Evolutionary conservation across 2,888 invertebrate species (phyloP).

Genomic region (Chorisops tibialis): DNA sequence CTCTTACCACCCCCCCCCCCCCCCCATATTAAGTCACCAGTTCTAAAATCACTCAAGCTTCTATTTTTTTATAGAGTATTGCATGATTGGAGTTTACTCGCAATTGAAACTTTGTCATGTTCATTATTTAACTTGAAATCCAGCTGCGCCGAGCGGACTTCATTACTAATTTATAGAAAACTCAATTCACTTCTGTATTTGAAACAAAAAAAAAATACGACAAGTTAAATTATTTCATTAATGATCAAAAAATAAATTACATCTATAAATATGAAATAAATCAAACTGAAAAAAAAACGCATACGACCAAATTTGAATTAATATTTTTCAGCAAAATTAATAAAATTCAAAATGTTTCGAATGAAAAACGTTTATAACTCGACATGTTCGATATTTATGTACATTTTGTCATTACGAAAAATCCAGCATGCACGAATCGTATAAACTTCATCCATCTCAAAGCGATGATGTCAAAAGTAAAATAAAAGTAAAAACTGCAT

Average conservation of each 20-base stretch:
- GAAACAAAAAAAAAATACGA: no score
- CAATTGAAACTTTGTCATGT: no score
- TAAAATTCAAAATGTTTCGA: conserved; percentile 12
- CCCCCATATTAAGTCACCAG: no score
- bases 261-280: not conserved
- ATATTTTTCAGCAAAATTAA: conserved; percentile 19
- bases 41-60: no score
- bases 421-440: not conserved
- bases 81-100: no score
- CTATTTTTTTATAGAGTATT: no score
- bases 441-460: conserved; percentile 8
- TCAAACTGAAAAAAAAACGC: not conserved
- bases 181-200: no score
- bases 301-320: conserved; percentile 1
- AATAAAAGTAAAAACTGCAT: not conserved
- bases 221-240: no score
- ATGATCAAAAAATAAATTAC: conserved; percentile 9
- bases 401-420: conserved; percentile 1
- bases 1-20: no score
- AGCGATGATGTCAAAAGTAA: not conserved
- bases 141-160: no score
- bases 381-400: conserved; percentile 12
- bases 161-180: no score
- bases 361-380: conserved; percentile 10
- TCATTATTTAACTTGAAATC: no score